phyloP scores from a whole-genome alignment of 1,140 invertebrate species.

The Magallana gigas region DNA sequence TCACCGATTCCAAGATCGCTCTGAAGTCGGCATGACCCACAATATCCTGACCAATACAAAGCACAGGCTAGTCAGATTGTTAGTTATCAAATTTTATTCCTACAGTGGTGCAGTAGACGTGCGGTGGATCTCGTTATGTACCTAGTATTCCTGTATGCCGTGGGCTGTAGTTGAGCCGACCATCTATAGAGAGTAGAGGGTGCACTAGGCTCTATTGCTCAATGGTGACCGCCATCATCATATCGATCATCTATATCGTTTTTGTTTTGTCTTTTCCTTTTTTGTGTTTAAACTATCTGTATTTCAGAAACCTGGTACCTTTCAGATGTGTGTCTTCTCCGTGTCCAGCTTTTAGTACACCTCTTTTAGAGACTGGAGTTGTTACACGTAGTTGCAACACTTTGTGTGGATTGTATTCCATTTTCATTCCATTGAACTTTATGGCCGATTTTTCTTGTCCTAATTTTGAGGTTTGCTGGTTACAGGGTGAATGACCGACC shows the following conservation, averaged over 20 bases:
- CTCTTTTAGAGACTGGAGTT: not conserved
- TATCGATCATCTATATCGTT: not conserved
- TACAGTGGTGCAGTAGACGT: conserved; percentile 16
- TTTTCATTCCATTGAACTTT: not conserved
- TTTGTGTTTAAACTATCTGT: not conserved
- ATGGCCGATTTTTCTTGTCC: too few species aligned
- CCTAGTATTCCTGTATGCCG: not conserved
- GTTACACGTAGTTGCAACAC: not conserved
- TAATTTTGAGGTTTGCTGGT: not conserved
- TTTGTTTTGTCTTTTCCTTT: not conserved
- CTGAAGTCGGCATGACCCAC: conserved; percentile 77
- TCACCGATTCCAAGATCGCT: conserved; percentile 78
- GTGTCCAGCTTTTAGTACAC: not conserved
- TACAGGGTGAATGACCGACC: conserved; percentile 64
- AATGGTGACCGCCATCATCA: not conserved
- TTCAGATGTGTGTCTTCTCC: not conserved
- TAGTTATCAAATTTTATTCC: conserved; percentile 59
- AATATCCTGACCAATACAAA: conserved; percentile 76
- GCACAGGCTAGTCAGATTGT: conserved; percentile 74
- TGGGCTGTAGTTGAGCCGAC: conserved; percentile 16
- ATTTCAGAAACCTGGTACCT: not conserved
- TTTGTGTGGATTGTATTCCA: not conserved
- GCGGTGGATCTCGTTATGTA: not conserved
- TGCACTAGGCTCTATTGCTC: not conserved
- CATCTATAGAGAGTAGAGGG: not conserved